Conservation (phyloP, 2,888 invertebrate species). For the Liopterus haemorrhoidalis region DNA sequence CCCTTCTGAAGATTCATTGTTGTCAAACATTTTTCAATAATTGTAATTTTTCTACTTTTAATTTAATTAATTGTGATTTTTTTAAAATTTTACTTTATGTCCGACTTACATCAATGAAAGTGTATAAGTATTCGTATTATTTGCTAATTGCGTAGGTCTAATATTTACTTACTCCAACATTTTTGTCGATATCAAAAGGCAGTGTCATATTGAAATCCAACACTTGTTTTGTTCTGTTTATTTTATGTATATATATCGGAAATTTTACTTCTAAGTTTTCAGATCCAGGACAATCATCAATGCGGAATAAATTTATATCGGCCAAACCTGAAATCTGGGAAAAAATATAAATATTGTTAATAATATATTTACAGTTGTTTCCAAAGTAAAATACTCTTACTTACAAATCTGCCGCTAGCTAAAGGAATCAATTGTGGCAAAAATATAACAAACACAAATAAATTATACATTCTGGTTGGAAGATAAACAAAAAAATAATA, state of each 20-base stretch:
- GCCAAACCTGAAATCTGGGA: slow-evolving; percentile 10
- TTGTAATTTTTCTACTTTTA: too few species aligned
- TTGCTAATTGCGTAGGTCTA: too few species aligned
- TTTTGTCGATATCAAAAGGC: slow-evolving; percentile 5
- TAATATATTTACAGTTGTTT: neutral
- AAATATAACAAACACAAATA: slow-evolving; percentile 3
- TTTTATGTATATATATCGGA: slow-evolving; percentile 3
- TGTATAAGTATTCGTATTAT: too few species aligned
- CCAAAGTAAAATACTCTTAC: neutral
- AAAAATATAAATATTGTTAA: neutral
- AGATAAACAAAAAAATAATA: slow-evolving; percentile 1
- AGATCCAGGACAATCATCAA: slow-evolving; percentile 4
- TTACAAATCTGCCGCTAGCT: neutral
- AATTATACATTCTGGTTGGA: neutral
- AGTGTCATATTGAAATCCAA: slow-evolving; percentile 5
- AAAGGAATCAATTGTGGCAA: neutral
- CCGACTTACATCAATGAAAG: too few species aligned
- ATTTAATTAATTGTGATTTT: too few species aligned
- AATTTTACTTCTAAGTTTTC: slow-evolving; percentile 8
- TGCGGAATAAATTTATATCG: neutral
- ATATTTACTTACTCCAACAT: slow-evolving; percentile 7
- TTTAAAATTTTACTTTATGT: too few species aligned
- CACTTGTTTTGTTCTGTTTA: slow-evolving; percentile 7
- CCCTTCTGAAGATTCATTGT: too few species aligned
- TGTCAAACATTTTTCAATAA: too few species aligned